Conservation (phyloP, 2,797 vertebrate species). For the Lates japonicus region DNA sequence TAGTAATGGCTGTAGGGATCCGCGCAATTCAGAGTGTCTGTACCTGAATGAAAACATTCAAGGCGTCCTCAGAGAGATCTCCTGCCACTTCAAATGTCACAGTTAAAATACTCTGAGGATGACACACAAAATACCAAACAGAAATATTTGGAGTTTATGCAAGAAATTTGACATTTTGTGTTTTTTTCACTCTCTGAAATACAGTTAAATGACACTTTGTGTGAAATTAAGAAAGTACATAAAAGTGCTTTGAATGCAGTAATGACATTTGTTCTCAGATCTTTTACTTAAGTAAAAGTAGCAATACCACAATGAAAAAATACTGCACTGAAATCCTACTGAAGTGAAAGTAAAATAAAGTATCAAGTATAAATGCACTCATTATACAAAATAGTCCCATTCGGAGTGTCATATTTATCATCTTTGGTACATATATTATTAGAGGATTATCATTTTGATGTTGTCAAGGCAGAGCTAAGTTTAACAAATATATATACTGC, state of each 20-base stretch:
- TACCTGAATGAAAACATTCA: conserved; percentile 96
- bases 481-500: background rate
- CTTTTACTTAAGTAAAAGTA: background rate
- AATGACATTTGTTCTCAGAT: background rate
- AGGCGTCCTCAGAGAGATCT: conserved; percentile 89
- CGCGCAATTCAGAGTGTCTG: conserved; percentile 22
- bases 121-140: background rate
- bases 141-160: background rate
- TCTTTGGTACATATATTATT: background rate
- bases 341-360: background rate
- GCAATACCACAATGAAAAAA: background rate
- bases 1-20: conserved; percentile 26
- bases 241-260: background rate
- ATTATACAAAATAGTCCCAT: background rate
- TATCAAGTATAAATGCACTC: background rate
- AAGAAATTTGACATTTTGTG: background rate
- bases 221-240: background rate
- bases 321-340: background rate
- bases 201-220: background rate
- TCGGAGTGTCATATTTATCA: too few species aligned
- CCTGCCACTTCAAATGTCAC: conserved; percentile 94
- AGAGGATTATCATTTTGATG: background rate
- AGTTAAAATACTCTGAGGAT: conserved; percentile 91
- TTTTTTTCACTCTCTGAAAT: background rate
- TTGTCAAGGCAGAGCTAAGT: background rate